Evolutionary conservation across 2,113 vertebrate genomes (phyloP).

Genomic region (Pelusios castaneus): DNA sequence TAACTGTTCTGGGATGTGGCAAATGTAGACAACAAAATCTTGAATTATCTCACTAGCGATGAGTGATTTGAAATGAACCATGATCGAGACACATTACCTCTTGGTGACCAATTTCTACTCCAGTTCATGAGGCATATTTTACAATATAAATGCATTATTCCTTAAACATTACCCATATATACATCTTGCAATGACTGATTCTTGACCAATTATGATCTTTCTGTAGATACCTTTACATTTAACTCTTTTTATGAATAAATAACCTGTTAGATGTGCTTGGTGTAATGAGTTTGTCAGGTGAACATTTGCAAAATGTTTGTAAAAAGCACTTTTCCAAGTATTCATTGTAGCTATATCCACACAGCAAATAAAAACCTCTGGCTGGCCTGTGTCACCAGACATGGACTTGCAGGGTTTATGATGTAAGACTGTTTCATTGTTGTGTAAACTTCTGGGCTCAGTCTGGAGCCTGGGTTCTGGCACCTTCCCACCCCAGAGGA

Average conservation of each 20-base stretch:
- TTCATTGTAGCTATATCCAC: neutral
- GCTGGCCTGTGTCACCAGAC: neutral
- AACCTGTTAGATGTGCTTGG: neutral
- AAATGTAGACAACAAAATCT: neutral
- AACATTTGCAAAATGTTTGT: neutral
- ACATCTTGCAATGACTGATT: neutral
- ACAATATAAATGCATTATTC: neutral
- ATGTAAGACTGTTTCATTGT: too few species aligned
- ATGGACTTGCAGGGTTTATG: neutral
- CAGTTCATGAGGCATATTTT: neutral
- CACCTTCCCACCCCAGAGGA: too few species aligned
- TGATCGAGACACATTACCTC: neutral
- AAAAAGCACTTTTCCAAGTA: neutral
- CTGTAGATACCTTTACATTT: neutral
- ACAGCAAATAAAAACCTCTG: neutral
- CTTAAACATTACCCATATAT: neutral
- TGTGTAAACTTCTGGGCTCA: too few species aligned
- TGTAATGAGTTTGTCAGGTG: neutral
- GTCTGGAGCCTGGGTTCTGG: too few species aligned
- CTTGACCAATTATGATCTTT: neutral
- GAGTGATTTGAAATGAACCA: neutral
- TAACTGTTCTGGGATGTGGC: neutral
- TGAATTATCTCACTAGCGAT: neutral
- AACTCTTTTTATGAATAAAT: neutral
- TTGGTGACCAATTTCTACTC: neutral